Base-by-base conservation (phyloP, 2,797 vertebrate species). In the Phataginus tetradactyla region DNA sequence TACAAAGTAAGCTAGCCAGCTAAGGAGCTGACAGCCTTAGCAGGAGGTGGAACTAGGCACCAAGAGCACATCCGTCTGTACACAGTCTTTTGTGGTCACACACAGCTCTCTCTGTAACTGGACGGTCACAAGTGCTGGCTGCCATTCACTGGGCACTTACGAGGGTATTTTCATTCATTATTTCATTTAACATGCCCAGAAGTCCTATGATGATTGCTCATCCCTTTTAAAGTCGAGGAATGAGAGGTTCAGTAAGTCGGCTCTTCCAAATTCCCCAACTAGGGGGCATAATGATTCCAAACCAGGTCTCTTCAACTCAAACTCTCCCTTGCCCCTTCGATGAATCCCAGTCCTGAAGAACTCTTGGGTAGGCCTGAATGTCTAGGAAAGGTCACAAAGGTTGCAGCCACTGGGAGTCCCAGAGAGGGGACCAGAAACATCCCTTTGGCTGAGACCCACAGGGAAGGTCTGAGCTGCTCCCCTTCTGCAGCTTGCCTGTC, bases 161-260 rank as follows among this genome's bases (percentile, higher is more conserved):
- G 49, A 63, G 75, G 32, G 51, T 61, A n/a, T 81, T 90, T 85
- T 49, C 39, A 75, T 1, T 23, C 17, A 59, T 80, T 66, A 81
- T 93, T 63, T 96, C 59, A 69, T 37, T 87, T 89, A 92, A 71
- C 27, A 61, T 11, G 34, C 55, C 57, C 86, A 49, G 34, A 34
- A 72, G 61, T 64, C 53, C 32, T n/a, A 17, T 39, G 57, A 96
- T 23, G 32, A 74, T 25, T 55, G 37, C 27, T 49, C 42, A 75
- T 7, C 68, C 23, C 42, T 79, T 85, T 91, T 25, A 61, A n/a
- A 96, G 89, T 42, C 66, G 32, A 89, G 37, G 66, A 90, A 83
- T n/a, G 45, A 87, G n/a, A 51, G 71, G 61, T 69, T 91, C 21
- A 32, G n/a, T 66, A 57, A 37, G 20, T 4, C 55, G 53, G 42